phyloP scores from a whole-genome alignment of 2,888 invertebrate genomes.

The Folsomia manolachei region DNA sequence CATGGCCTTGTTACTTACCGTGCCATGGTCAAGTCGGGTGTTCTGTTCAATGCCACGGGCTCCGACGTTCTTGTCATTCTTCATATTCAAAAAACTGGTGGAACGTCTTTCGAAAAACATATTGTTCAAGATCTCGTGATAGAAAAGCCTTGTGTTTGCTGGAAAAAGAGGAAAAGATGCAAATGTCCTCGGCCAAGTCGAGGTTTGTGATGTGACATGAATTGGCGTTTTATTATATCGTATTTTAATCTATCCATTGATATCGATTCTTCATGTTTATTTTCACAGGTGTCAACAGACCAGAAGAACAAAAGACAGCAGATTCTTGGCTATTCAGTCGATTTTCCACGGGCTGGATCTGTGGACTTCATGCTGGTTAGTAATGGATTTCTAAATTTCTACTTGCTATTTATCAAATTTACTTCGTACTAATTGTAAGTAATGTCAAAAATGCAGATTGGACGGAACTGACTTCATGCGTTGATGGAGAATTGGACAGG shows the following conservation, averaged over 20 bases:
- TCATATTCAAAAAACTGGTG: conserved; percentile 99
- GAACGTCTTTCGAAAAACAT: conserved; percentile 94
- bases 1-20: conserved; percentile 47
- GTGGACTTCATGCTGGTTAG: conserved; percentile 80
- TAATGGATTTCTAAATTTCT: background rate
- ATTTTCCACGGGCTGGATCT: conserved; percentile 96
- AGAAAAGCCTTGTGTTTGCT: conserved; percentile 90
- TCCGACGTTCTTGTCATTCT: conserved; percentile 97
- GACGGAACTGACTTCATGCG: conserved; percentile 92
- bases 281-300: background rate
- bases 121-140: conserved; percentile 91
- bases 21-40: conserved; percentile 39
- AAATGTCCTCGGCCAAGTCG: conserved; percentile 76
- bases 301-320: conserved; percentile 39
- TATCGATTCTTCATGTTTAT: background rate
- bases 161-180: conserved; percentile 80
- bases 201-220: conserved; percentile 27
- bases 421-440: background rate
- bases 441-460: conserved; percentile 63
- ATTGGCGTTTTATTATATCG: background rate
- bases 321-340: conserved; percentile 97
- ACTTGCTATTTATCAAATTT: background rate
- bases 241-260: conserved; percentile 8
- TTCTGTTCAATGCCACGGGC: conserved; percentile 56
- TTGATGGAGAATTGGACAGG: conserved; percentile 84